Percentiles rank a stretch among this genome's conserved stretches.
Evolutionary conservation across 2,797 vertebrate genomes (phyloP).

Genomic region (Distichodus sexfasciatus): DNA sequence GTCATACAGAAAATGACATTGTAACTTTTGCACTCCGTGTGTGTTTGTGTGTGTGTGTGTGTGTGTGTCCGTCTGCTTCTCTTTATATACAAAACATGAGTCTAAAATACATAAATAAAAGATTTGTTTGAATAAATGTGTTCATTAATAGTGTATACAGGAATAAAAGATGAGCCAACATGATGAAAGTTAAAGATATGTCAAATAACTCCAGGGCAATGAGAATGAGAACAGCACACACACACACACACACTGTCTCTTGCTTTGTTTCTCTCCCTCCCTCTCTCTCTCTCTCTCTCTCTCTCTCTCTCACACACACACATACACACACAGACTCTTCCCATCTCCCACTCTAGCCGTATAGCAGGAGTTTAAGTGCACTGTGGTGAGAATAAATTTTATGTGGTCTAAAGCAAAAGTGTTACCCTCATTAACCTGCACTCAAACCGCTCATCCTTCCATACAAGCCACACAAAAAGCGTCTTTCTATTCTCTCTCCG

Average conservation of each 20-base stretch:
- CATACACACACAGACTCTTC: neutral
- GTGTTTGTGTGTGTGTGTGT: neutral
- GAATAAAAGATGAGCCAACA: conserved; percentile 27
- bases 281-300: conserved; percentile 50
- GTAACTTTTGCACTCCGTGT: neutral
- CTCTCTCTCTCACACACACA: conserved; percentile 66
- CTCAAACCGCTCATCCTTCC: neutral
- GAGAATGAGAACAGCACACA: conserved; percentile 4
- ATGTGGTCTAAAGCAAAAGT: conserved; percentile 20
- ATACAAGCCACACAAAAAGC: conserved; percentile 12
- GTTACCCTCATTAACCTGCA: neutral
- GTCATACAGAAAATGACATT: neutral
- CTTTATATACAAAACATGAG: conserved; percentile 10
- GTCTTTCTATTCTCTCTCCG: conserved; percentile 4
- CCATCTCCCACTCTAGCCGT: neutral
- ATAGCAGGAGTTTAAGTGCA: conserved; percentile 31
- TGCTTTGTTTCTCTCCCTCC: conserved; percentile 34
- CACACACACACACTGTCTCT: conserved; percentile 56
- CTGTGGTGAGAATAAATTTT: conserved; percentile 50
- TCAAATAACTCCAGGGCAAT: conserved; percentile 29
- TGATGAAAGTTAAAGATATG: conserved; percentile 18
- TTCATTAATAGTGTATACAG: conserved; percentile 21
- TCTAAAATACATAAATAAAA: conserved; percentile 29
- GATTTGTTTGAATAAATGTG: conserved; percentile 11
- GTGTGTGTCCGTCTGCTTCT: conserved; percentile 2